A percentile compares a stretch with the other conserved stretches of the same genome.
These are phyloP conservation scores for Lucinisca nassula DNA, from an alignment of 2,888 invertebrate species.

Conservation along the genomic window DNA sequence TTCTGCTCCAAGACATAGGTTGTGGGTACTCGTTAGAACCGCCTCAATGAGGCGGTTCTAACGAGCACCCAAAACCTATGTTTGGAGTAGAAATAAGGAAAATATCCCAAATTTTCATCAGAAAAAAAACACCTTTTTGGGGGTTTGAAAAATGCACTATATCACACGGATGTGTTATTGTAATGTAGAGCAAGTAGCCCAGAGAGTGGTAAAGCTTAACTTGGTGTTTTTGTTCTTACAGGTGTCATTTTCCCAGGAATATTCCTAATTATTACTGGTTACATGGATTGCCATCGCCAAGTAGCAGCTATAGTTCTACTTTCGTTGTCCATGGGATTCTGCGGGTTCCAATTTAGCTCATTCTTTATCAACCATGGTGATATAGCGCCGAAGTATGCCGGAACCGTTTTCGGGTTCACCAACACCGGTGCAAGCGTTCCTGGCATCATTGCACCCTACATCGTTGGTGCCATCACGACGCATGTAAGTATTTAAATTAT, in stretches of 20 bases:
- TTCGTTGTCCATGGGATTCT: conserved; percentile 79
- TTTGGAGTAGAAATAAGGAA: no score
- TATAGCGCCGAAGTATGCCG: conserved; percentile 83
- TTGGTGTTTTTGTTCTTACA: conserved; percentile 54
- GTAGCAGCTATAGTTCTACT: conserved; percentile 78
- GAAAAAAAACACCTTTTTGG: no score
- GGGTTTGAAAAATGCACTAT: no score
- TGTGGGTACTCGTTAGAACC: no score
- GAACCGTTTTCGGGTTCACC: conserved; percentile 81
- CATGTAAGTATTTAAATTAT: conserved; percentile 79
- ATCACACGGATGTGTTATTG: no score
- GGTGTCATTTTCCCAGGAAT: conserved; percentile 77
- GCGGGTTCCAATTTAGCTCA: conserved; percentile 82
- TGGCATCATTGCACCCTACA: conserved; percentile 82
- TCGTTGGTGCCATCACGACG: conserved; percentile 81
- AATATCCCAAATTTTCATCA: no score
- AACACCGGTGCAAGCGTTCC: conserved; percentile 81
- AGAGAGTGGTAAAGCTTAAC: no score
- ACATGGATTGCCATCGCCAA: conserved; percentile 81
- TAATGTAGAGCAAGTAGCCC: no score
- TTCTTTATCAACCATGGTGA: conserved; percentile 84
- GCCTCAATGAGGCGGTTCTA: no score
- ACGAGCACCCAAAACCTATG: no score
- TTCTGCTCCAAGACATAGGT: no score
- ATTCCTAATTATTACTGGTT: conserved; percentile 79